Evolutionary conservation across 2,888 invertebrate genomes (phyloP).

Genomic region (Phaedon cochleariae): DNA sequence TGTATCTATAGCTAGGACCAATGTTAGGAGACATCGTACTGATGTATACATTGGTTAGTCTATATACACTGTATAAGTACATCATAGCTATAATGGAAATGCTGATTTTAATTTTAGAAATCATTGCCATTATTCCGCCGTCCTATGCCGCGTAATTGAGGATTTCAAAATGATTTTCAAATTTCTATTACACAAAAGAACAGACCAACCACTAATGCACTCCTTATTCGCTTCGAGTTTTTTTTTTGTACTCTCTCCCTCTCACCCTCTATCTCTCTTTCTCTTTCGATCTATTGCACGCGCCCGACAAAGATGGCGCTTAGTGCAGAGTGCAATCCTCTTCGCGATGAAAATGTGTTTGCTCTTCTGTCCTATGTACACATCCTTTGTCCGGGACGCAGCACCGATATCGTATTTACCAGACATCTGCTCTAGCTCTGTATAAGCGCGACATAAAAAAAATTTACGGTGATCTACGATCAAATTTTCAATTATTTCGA

Average conservation of each 20-base stretch:
- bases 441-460: too few species aligned
- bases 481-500: too few species aligned
- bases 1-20: too few species aligned
- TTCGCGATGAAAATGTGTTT: constrained; percentile 61
- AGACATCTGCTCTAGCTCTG: constrained; percentile 59
- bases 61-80: too few species aligned
- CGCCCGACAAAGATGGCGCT: constrained; percentile 32
- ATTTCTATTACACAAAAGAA: constrained; percentile 48
- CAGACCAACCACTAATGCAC: constrained; percentile 49
- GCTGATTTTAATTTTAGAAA: too few species aligned
- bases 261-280: neutral
- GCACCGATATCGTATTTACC: constrained; percentile 62
- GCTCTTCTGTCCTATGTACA: constrained; percentile 63
- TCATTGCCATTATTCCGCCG: too few species aligned
- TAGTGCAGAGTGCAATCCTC: constrained; percentile 47
- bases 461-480: too few species aligned
- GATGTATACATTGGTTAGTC: too few species aligned
- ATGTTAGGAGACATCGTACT: too few species aligned
- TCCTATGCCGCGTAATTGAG: too few species aligned
- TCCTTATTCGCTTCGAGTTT: constrained; percentile 40
- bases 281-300: constrained; percentile 15
- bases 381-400: constrained; percentile 62
- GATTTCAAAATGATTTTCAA: constrained; percentile 45
- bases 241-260: too few species aligned
- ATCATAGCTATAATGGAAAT: too few species aligned